Evolutionary conservation across 2,797 vertebrate species (phyloP).

Genomic region (Cottoperca gobio): DNA sequence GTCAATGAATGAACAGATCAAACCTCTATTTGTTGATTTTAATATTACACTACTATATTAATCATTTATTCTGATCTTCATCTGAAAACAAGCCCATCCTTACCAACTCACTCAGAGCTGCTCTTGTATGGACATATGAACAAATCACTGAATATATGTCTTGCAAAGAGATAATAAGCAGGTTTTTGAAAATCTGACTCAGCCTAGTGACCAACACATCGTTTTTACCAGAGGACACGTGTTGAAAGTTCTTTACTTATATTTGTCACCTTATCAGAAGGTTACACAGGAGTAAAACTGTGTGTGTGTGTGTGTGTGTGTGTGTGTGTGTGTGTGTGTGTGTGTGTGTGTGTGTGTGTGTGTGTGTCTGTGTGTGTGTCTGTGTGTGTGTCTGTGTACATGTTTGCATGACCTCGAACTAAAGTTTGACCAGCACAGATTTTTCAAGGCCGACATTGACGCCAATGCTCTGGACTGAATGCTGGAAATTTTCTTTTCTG

Average conservation of each 20-base stretch:
- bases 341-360: background rate
- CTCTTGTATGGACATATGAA: background rate
- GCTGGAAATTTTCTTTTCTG: background rate
- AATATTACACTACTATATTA: no score
- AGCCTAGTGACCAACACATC: background rate
- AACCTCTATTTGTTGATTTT: no score
- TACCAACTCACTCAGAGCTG: background rate
- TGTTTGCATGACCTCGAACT: conserved; percentile 47
- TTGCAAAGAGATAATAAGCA: background rate
- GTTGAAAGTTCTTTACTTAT: background rate
- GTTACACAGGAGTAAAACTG: conserved; percentile 25
- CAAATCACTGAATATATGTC: background rate
- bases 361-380: background rate
- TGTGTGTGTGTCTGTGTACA: conserved; percentile 11
- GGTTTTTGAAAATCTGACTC: background rate
- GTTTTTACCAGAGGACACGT: background rate
- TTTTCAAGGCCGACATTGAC: conserved; percentile 13
- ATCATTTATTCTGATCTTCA: background rate
- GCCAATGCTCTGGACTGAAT: conserved; percentile 2
- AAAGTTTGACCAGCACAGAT: background rate
- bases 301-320: background rate
- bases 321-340: background rate
- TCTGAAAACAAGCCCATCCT: background rate
- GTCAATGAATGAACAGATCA: no score
- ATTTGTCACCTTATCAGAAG: background rate